Conservation (phyloP, 2,888 invertebrate species). For the Prenolepis imparis region DNA sequence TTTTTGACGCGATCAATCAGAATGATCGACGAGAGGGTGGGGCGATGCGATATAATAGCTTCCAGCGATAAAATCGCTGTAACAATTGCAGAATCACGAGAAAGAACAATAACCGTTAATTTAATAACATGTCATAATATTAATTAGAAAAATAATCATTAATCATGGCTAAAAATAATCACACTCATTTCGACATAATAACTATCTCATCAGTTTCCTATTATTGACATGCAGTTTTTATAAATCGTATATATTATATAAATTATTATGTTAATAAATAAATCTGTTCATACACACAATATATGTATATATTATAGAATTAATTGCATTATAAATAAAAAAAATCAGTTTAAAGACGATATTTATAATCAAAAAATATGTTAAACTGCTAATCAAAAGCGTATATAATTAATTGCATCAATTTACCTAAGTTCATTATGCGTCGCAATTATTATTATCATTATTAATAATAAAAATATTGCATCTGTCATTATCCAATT, state of each 20-base stretch:
- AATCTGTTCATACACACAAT: too few relatives aligned
- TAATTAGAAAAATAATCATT: conserved; percentile 16
- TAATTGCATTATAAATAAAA: too few relatives aligned
- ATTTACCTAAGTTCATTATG: neutral
- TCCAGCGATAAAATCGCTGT: neutral
- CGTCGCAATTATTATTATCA: neutral
- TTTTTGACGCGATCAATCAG: conserved; percentile 35
- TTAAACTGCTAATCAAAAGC: neutral
- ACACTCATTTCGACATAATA: neutral
- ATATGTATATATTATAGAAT: too few relatives aligned
- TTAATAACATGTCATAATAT: neutral
- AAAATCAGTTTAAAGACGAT: neutral
- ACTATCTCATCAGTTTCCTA: neutral
- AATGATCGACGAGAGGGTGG: neutral
- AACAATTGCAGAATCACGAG: neutral
- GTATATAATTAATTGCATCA: neutral
- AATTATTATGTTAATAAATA: too few relatives aligned
- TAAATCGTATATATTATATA: too few relatives aligned
- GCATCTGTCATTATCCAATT: neutral
- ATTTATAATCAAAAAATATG: neutral
- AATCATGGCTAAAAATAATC: neutral
- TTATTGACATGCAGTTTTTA: neutral
- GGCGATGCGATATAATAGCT: neutral
- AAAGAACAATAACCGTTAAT: neutral
- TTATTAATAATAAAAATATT: neutral